Conservation (phyloP, 2,888 invertebrate species). For the Kryphioiulus occultus region DNA sequence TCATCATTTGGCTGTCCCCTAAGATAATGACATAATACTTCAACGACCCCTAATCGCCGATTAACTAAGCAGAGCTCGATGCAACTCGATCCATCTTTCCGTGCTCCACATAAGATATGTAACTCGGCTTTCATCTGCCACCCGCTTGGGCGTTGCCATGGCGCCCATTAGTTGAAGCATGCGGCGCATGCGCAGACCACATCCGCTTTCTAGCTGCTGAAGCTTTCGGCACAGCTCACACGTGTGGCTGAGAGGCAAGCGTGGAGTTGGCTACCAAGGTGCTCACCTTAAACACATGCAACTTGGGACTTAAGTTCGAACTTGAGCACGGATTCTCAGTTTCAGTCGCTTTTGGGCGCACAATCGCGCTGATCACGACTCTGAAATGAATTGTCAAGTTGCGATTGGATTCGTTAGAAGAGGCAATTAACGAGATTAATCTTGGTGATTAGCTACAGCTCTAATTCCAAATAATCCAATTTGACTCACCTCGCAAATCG, state of each 20-base stretch:
- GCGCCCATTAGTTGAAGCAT: neutral
- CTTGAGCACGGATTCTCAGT: too few species aligned
- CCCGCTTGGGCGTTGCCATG: slow-evolving; percentile 16
- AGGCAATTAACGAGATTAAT: too few species aligned
- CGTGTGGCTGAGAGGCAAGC: neutral
- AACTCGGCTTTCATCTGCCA: neutral
- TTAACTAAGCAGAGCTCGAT: neutral
- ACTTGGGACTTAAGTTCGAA: neutral
- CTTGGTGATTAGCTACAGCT: too few species aligned
- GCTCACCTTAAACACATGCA: neutral
- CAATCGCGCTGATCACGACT: too few species aligned
- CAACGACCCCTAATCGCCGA: neutral
- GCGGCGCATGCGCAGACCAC: neutral
- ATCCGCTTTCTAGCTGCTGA: neutral
- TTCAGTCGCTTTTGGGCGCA: too few species aligned
- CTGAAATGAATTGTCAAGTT: too few species aligned
- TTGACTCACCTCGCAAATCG: too few species aligned
- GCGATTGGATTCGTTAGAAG: too few species aligned
- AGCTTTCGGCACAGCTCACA: neutral
- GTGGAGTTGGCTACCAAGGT: neutral
- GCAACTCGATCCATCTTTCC: neutral
- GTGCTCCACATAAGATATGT: neutral
- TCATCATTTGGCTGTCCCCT: too few species aligned
- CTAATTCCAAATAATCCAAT: too few species aligned
- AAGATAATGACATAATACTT: too few species aligned